phyloP scores from a whole-genome alignment of 2,113 vertebrate species.

The Ochotona curzoniae region DNA sequence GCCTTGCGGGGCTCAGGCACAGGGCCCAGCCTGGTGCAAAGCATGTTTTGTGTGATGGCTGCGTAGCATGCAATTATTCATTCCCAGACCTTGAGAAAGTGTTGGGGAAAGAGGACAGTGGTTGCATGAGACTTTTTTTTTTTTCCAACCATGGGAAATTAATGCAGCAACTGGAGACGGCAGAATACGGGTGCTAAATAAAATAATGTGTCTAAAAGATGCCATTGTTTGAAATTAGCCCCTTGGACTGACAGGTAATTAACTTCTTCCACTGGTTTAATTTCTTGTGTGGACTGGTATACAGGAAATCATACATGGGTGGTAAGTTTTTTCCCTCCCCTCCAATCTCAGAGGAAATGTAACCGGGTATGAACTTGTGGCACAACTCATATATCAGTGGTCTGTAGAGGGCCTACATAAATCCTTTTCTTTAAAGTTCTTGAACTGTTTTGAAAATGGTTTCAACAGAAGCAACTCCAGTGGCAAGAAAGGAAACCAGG shows the following conservation, averaged over 20 bases:
- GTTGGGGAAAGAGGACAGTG: not conserved
- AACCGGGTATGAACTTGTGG: slow-evolving; percentile 61
- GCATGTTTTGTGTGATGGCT: not conserved
- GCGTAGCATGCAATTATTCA: not conserved
- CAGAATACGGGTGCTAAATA: slow-evolving; percentile 71
- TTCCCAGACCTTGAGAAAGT: not conserved
- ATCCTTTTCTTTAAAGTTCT: slow-evolving; percentile 73
- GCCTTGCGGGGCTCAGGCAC: not conserved
- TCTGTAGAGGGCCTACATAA: slow-evolving; percentile 75
- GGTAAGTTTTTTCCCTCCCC: slow-evolving; percentile 69
- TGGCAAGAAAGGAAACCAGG: slow-evolving; percentile 81
- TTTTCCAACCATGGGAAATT: not conserved
- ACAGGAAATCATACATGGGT: slow-evolving; percentile 79
- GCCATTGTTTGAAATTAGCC: slow-evolving; percentile 76
- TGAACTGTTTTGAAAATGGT: slow-evolving; percentile 76
- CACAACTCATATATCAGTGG: slow-evolving; percentile 74
- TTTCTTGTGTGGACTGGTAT: slow-evolving; percentile 73
- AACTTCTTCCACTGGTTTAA: slow-evolving; percentile 78
- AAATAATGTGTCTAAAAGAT: slow-evolving; percentile 75
- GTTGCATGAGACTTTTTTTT: slow-evolving; percentile 27
- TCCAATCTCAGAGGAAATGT: slow-evolving; percentile 76
- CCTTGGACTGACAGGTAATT: slow-evolving; percentile 79
- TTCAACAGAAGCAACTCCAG: slow-evolving; percentile 79
- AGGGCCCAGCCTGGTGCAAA: not conserved
- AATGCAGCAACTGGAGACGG: not conserved